phyloP scores from a whole-genome alignment of 2,113 vertebrate genomes.

The Ranitomeya variabilis region DNA sequence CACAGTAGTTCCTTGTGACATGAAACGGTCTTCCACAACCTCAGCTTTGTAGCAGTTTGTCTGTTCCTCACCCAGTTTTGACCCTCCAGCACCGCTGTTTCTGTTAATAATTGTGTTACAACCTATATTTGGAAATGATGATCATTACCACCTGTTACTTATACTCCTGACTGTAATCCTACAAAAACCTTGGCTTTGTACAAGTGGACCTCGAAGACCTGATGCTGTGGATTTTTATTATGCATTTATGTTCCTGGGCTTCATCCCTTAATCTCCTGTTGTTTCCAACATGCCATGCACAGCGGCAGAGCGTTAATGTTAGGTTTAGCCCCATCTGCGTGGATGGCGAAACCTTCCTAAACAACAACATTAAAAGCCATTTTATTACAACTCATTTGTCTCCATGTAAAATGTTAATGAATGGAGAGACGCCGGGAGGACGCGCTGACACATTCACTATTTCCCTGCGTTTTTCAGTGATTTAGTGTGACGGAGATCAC shows the following conservation, averaged over 20 bases:
- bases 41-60: too few relatives aligned
- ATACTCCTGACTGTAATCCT: too few relatives aligned
- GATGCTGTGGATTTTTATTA: too few relatives aligned
- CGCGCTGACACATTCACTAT: slow-evolving; percentile 61
- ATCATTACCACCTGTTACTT: too few relatives aligned
- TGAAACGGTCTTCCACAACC: too few relatives aligned
- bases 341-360: slow-evolving; percentile 60
- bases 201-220: too few relatives aligned
- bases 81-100: too few relatives aligned
- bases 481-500: slow-evolving; percentile 61
- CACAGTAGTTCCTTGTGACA: too few relatives aligned
- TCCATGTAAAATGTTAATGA: slow-evolving; percentile 63
- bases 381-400: slow-evolving; percentile 64
- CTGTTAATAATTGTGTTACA: too few relatives aligned
- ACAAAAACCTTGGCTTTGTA: too few relatives aligned
- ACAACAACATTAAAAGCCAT: slow-evolving; percentile 62
- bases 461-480: slow-evolving; percentile 63
- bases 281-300: background rate
- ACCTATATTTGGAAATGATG: too few relatives aligned
- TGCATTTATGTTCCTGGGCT: background rate
- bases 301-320: background rate
- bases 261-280: background rate
- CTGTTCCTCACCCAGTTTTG: too few relatives aligned
- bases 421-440: slow-evolving; percentile 63
- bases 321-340: slow-evolving; percentile 32